These are phyloP conservation scores for Linnaemya tessellans DNA, from an alignment of 2,888 invertebrate genomes.

Conservation along the genomic window DNA sequence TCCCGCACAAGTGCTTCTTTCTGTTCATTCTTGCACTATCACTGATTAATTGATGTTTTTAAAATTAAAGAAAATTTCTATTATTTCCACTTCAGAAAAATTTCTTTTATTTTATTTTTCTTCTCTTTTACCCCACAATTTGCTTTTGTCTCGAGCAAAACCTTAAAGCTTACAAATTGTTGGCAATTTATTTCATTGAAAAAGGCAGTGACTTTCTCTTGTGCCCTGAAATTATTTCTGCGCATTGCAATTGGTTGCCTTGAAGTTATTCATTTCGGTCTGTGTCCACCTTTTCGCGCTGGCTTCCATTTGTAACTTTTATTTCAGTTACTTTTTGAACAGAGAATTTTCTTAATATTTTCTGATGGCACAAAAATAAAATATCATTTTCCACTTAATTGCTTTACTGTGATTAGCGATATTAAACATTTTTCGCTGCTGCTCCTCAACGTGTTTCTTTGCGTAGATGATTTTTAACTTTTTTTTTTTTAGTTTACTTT, in stretches of 20 bases:
- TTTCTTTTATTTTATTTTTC: not conserved
- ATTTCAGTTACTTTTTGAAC: conserved; percentile 7
- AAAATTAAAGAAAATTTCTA: conserved; percentile 79
- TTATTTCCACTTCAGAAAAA: conserved; percentile 63
- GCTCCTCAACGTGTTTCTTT: conserved; percentile 66
- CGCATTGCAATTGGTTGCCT: conserved; percentile 60
- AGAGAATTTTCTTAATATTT: conserved; percentile 8
- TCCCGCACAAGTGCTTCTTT: not conserved
- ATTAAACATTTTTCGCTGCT: conserved; percentile 80
- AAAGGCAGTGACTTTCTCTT: conserved; percentile 57
- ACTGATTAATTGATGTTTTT: conserved; percentile 80
- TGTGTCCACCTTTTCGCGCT: conserved; percentile 57
- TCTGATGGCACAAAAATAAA: conserved; percentile 73
- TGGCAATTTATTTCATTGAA: conserved; percentile 78
- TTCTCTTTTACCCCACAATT: conserved; percentile 16
- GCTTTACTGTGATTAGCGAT: conserved; percentile 83
- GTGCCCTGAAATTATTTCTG: conserved; percentile 50
- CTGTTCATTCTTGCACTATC: conserved; percentile 36
- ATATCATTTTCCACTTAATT: conserved; percentile 83
- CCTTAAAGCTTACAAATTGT: conserved; percentile 82
- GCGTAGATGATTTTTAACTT: conserved; percentile 76
- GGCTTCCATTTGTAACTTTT: conserved; percentile 28
- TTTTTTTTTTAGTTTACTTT: conserved; percentile 35
- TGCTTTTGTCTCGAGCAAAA: conserved; percentile 72
- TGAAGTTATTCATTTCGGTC: conserved; percentile 30